A percentile compares a stretch with the other conserved stretches of the same genome.
Conservation (phyloP, 2,797 vertebrate species). For the Manis crassicaudata region DNA sequence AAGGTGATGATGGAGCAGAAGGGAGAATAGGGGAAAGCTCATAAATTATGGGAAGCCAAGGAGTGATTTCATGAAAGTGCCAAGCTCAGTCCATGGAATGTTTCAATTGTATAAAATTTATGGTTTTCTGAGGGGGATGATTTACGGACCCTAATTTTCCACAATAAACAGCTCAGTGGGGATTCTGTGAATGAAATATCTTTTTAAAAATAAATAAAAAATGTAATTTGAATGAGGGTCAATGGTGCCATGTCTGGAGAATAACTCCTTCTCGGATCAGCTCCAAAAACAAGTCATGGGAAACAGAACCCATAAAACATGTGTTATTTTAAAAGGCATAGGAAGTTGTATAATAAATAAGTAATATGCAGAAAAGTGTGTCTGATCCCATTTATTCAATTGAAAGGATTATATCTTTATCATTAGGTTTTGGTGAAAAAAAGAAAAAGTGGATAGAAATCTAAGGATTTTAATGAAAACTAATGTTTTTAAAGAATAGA, state of each 20-base stretch:
- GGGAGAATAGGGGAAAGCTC: conserved; percentile 69
- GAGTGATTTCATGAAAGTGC: conserved; percentile 87
- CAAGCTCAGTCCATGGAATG: conserved; percentile 85
- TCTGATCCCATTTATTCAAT: conserved; percentile 45
- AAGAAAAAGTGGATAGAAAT: conserved; percentile 41
- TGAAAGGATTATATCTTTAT: conserved; percentile 53
- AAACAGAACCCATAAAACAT: conserved; percentile 78
- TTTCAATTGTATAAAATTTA: conserved; percentile 88
- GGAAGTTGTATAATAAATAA: conserved; percentile 75
- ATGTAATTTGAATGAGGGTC: conserved; percentile 76
- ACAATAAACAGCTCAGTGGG: conserved; percentile 87
- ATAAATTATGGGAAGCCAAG: conserved; percentile 86
- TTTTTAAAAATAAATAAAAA: conserved; percentile 84
- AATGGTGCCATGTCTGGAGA: conserved; percentile 80
- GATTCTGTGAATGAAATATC: conserved; percentile 87
- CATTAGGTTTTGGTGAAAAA: conserved; percentile 29
- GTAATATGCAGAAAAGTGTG: conserved; percentile 57
- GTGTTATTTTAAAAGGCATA: conserved; percentile 66
- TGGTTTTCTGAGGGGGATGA: conserved; percentile 84
- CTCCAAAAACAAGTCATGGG: conserved; percentile 80
- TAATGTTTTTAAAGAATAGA: conserved; percentile 41
- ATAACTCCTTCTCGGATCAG: conserved; percentile 70
- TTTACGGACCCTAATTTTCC: conserved; percentile 87
- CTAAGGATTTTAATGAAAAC: conserved; percentile 52
- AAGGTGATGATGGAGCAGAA: conserved; percentile 67